Percentiles rank a stretch among this genome's conserved stretches.
Conservation (phyloP, 2,797 vertebrate genomes). For the Dicrostonyx torquatus region DNA sequence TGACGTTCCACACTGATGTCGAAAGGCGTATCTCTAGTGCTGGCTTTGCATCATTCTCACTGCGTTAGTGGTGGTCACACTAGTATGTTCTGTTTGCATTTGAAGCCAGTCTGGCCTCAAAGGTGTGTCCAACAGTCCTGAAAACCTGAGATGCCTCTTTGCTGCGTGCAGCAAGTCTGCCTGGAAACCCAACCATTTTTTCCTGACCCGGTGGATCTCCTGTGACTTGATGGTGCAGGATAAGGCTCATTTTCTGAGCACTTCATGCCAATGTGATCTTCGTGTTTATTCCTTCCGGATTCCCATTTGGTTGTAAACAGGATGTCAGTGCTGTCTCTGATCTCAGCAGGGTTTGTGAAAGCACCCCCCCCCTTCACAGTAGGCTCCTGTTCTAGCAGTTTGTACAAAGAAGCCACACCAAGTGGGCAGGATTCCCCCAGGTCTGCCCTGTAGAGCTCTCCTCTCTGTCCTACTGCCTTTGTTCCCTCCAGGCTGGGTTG, state of each 20-base stretch:
- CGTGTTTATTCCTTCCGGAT: neutral
- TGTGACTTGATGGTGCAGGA: conserved; percentile 52
- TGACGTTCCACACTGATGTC: conserved; percentile 49
- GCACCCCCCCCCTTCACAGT: neutral
- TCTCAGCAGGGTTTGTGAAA: neutral
- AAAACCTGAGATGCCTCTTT: conserved; percentile 54
- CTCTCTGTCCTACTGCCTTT: neutral
- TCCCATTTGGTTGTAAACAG: neutral
- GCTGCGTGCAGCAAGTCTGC: neutral
- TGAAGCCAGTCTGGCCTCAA: neutral
- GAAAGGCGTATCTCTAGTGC: neutral
- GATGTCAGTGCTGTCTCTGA: neutral
- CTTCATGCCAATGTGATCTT: neutral
- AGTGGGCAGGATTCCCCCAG: neutral
- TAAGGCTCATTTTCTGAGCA: neutral
- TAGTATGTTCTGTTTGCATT: neutral
- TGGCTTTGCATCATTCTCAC: accelerated
- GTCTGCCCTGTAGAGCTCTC: neutral
- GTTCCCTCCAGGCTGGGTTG: neutral
- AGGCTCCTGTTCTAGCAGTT: neutral
- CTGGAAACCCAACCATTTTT: neutral
- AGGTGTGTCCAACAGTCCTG: neutral
- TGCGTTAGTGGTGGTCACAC: neutral
- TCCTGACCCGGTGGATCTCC: neutral
- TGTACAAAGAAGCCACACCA: neutral